phyloP scores from a whole-genome alignment of 23 tunicate species.

The Phallusia fumigata region DNA sequence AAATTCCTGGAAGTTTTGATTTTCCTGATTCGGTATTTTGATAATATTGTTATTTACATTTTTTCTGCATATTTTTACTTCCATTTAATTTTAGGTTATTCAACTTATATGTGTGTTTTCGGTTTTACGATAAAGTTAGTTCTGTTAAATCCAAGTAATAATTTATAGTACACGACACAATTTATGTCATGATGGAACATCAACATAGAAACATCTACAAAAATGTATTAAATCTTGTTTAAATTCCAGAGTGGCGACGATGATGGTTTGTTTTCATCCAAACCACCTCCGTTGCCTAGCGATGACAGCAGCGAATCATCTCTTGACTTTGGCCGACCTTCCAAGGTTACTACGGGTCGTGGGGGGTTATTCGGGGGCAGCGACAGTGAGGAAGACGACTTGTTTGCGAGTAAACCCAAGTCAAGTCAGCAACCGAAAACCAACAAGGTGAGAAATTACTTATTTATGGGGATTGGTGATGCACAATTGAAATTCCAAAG shows the following conservation, averaged over 20 bases:
- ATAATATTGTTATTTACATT: too few species aligned
- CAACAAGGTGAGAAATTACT: not conserved
- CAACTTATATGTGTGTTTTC: too few species aligned
- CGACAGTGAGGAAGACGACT: constrained; percentile 5
- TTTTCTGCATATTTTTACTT: too few species aligned
- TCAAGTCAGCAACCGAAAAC: not conserved
- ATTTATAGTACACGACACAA: too few species aligned
- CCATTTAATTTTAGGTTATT: too few species aligned
- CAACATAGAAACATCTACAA: too few species aligned
- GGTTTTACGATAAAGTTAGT: too few species aligned
- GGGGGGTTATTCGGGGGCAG: constrained; percentile 23
- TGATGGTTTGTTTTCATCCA: constrained; percentile 5
- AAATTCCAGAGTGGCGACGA: not conserved
- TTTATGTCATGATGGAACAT: too few species aligned
- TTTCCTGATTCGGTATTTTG: not conserved
- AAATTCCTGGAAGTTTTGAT: not conserved
- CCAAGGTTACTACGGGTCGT: not conserved
- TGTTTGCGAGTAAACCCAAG: constrained; percentile 7
- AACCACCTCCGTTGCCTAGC: constrained; percentile 20
- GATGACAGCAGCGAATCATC: constrained; percentile 3
- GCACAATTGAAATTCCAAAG: too few species aligned
- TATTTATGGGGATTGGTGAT: too few species aligned
- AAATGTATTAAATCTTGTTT: not conserved
- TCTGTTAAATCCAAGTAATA: too few species aligned
- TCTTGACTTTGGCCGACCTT: not conserved